These are phyloP conservation scores for Xyrichtys novacula DNA, from an alignment of 2,797 vertebrate genomes.

Conservation along the genomic window DNA sequence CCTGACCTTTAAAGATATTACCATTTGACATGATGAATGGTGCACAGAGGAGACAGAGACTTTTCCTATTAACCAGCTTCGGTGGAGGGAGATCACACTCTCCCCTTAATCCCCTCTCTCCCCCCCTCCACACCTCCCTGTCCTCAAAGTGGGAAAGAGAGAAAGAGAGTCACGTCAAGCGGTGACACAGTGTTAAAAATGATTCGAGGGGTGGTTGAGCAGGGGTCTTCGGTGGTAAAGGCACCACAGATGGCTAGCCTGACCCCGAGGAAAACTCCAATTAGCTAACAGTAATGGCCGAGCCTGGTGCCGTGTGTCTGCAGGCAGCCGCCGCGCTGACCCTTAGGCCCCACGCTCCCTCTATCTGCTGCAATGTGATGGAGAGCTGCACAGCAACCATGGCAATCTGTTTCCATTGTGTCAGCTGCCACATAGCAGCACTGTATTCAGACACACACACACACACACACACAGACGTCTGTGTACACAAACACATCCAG, in stretches of 20 bases:
- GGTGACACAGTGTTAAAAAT: conserved; percentile 66
- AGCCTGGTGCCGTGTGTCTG: conserved; percentile 61
- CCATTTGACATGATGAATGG: conserved; percentile 81
- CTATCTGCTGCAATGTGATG: conserved; percentile 65
- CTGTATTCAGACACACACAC: conserved; percentile 12
- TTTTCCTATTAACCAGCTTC: conserved; percentile 76
- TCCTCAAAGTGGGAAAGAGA: conserved; percentile 38
- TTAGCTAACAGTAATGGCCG: conserved; percentile 76
- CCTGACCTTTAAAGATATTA: conserved; percentile 84
- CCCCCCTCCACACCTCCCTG: not conserved
- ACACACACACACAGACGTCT: not conserved
- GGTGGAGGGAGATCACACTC: conserved; percentile 55
- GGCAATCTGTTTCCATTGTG: conserved; percentile 77
- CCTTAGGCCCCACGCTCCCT: conserved; percentile 64
- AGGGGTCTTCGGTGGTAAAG: conserved; percentile 50
- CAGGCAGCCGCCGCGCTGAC: conserved; percentile 64
- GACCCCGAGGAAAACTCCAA: conserved; percentile 79
- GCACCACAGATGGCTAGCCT: conserved; percentile 65
- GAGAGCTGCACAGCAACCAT: conserved; percentile 60
- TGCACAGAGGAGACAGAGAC: conserved; percentile 70
- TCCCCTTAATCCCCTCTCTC: conserved; percentile 20
- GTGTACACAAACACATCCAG: conserved; percentile 32
- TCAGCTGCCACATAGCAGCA: conserved; percentile 67
- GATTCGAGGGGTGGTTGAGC: conserved; percentile 28
- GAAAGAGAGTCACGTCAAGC: conserved; percentile 46